Percentiles rank a stretch among this genome's conserved stretches.
Conservation (phyloP, 2,113 vertebrate species). For the Isichthys henryi region DNA sequence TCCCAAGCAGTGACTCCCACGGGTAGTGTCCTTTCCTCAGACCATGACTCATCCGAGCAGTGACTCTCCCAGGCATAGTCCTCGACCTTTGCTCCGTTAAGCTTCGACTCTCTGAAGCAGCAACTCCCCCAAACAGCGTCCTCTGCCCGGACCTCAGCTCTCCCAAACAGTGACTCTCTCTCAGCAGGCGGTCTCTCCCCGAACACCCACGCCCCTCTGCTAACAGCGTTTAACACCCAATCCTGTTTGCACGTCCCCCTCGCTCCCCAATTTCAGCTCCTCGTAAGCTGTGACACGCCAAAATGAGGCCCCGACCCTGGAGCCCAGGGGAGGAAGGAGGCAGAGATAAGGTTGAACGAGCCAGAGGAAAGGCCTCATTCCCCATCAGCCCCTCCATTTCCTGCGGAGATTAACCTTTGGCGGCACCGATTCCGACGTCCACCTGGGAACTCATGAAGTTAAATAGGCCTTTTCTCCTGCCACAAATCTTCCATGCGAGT, state of each 20-base stretch:
- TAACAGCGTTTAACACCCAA: neutral
- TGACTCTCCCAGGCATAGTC: neutral
- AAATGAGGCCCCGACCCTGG: neutral
- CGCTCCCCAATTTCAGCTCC: neutral
- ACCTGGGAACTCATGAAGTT: neutral
- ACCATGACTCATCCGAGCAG: neutral
- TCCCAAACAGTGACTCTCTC: neutral
- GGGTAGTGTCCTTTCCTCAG: neutral
- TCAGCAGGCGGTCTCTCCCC: neutral
- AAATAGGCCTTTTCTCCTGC: neutral
- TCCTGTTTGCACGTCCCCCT: neutral
- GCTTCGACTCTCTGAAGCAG: neutral
- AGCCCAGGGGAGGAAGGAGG: neutral
- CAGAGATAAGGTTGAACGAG: neutral
- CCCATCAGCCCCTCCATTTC: neutral
- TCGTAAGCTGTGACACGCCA: neutral
- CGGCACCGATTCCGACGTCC: neutral
- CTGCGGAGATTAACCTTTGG: constrained; percentile 12
- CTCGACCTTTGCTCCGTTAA: neutral
- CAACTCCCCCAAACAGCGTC: neutral
- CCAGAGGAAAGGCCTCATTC: neutral
- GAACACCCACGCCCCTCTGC: neutral
- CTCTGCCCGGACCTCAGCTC: neutral
- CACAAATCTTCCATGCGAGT: neutral
- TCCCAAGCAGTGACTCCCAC: neutral